A percentile compares a stretch with the other conserved stretches of the same genome.
Conservation (phyloP, 1,140 invertebrate species). For the Tetramorium simillimum region DNA sequence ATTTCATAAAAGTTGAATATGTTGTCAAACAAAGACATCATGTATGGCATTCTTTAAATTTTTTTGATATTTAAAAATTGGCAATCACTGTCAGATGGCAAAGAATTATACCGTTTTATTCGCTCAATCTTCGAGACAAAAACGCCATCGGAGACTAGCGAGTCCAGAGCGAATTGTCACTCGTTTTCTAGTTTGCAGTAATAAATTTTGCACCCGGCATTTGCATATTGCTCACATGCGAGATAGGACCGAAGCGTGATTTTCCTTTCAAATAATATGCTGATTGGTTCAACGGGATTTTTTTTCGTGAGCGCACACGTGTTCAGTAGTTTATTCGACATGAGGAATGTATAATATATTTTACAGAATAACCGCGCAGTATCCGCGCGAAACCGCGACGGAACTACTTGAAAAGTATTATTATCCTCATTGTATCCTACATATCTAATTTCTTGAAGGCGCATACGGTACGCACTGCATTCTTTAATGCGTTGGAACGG, state of each 20-base stretch:
- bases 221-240: slow-evolving; percentile 15
- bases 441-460: neutral
- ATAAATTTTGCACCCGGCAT: slow-evolving; percentile 4
- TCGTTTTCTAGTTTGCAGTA: slow-evolving; percentile 4
- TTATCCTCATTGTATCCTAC: neutral
- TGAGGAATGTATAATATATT: slow-evolving; percentile 60
- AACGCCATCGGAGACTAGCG: neutral
- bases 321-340: slow-evolving; percentile 12
- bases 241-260: neutral
- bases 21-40: too few species aligned
- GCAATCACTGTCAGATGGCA: too few species aligned
- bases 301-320: slow-evolving; percentile 18
- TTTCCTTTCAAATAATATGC: slow-evolving; percentile 61
- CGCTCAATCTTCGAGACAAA: neutral
- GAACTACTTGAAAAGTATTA: slow-evolving; percentile 17
- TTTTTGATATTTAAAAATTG: too few species aligned
- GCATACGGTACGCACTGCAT: neutral
- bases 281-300: slow-evolving; percentile 48
- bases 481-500: neutral
- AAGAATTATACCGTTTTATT: too few species aligned
- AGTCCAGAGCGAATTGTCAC: neutral
- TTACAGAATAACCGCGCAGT: neutral
- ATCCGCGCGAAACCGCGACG: neutral
- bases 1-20: too few species aligned
- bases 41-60: too few species aligned